Conservation (phyloP, 37 sponge, comb jelly and placozoan genomes). For the Beroe ovata region DNA sequence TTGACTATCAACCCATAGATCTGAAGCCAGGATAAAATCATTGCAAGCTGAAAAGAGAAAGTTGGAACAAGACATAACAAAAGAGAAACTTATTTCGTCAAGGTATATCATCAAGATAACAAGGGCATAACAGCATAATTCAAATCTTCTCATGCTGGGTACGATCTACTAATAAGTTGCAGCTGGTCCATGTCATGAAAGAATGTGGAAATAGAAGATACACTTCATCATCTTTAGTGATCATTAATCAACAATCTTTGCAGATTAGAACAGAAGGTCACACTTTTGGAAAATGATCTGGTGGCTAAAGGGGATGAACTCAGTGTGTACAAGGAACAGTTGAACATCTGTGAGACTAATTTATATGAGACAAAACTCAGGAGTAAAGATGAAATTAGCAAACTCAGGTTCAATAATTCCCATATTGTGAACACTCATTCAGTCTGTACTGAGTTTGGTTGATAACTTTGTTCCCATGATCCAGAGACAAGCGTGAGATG, state of each 20-base stretch:
- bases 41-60: conserved; percentile 18
- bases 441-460: too few relatives aligned
- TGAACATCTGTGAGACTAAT: conserved; percentile 27
- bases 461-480: neutral
- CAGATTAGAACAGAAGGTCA: conserved; percentile 20
- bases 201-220: too few relatives aligned
- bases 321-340: conserved; percentile 18
- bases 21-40: neutral
- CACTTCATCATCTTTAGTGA: neutral
- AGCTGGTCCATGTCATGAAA: too few relatives aligned
- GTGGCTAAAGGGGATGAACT: conserved; percentile 26
- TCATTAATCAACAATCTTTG: too few relatives aligned
- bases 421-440: too few relatives aligned
- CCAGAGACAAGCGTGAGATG: conserved; percentile 26
- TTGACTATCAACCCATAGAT: neutral
- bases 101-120: conserved; percentile 10
- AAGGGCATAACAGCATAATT: neutral
- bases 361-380: neutral
- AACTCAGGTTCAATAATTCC: conserved; percentile 11
- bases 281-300: neutral
- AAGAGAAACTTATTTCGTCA: conserved; percentile 26
- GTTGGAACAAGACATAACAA: conserved; percentile 1
- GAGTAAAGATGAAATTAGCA: conserved; percentile 6
- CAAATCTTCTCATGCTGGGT: neutral
- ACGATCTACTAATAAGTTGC: too few relatives aligned